A percentile compares a stretch with the other conserved stretches of the same genome.
Evolutionary conservation across 2,888 invertebrate species (phyloP).

Genomic region (Saturnia japonica): DNA sequence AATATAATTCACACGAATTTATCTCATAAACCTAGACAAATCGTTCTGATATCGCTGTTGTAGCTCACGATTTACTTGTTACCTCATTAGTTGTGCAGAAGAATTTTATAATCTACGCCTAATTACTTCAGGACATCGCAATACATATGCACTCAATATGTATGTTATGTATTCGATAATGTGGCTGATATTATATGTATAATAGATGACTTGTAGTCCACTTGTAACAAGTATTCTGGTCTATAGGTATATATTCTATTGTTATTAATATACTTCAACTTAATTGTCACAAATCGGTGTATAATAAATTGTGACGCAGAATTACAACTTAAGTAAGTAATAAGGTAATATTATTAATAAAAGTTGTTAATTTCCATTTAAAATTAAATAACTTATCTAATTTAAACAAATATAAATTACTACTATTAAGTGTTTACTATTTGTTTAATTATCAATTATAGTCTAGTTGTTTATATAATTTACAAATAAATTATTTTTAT

Average conservation of each 20-base stretch:
- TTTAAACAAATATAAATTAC: background rate
- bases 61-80: slow-evolving; percentile 41
- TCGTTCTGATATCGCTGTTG: slow-evolving; percentile 27
- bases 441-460: background rate
- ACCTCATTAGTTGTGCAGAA: slow-evolving; percentile 20
- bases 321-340: background rate
- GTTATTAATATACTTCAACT: background rate
- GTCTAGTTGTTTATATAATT: background rate
- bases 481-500: background rate
- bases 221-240: background rate
- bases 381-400: background rate
- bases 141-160: background rate
- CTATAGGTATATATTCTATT: background rate
- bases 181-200: background rate
- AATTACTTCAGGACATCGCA: background rate
- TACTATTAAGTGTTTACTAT: background rate
- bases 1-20: background rate
- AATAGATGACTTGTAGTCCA: background rate
- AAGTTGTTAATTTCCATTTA: background rate
- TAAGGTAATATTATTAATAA: background rate
- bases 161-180: background rate
- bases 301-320: background rate
- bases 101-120: background rate
- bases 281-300: background rate
- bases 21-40: background rate